Percentiles rank a stretch among this genome's conserved stretches.
Conservation (phyloP, 2,113 vertebrate species). For the Mandrillus leucophaeus region DNA sequence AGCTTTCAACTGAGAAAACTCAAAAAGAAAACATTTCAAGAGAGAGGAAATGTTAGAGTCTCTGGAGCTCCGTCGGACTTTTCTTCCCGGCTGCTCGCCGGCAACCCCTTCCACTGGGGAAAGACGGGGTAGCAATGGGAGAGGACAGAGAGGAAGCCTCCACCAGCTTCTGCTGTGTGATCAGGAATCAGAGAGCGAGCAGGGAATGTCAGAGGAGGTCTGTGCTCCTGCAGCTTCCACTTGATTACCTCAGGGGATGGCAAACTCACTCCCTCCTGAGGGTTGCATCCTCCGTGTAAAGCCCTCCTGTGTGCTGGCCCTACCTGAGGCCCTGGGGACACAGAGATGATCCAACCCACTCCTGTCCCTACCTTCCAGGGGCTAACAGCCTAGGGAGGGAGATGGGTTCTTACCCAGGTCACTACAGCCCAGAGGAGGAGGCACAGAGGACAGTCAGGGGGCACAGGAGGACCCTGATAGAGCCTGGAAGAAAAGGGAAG, state of each 20-base stretch:
- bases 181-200: not conserved
- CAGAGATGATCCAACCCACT: not conserved
- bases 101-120: not conserved
- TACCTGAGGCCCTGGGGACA: not conserved
- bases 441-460: not conserved
- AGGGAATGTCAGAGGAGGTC: not conserved
- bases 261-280: not conserved
- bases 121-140: accelerated
- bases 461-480: not conserved
- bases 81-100: not conserved
- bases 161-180: not conserved
- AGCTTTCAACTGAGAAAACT: not conserved
- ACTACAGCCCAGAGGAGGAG: too few species aligned
- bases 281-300: not conserved
- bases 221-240: not conserved
- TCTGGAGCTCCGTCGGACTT: too few species aligned
- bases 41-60: not conserved
- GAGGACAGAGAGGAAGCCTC: not conserved
- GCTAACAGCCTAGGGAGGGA: not conserved
- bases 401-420: not conserved
- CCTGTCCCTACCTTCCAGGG: not conserved
- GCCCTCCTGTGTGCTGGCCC: not conserved
- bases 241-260: not conserved
- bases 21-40: not conserved
- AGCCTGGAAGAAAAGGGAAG: not conserved